Percentiles rank a stretch among this genome's conserved stretches.
These are phyloP conservation scores for Alaudala cheleensis DNA, from an alignment of 2,113 vertebrate species.

Conservation along the genomic window DNA sequence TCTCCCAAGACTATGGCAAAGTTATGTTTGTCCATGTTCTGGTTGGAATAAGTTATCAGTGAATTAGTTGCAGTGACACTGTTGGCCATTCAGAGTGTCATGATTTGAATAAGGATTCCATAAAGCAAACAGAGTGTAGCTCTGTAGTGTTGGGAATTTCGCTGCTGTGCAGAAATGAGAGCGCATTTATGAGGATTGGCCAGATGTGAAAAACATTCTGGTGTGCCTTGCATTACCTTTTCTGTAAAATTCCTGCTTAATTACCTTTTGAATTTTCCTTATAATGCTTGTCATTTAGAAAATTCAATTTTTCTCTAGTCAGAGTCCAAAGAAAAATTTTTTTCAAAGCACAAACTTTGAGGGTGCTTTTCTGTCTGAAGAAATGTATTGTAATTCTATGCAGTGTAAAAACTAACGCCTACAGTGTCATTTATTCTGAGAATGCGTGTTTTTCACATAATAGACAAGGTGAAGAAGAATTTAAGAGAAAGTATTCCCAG, in stretches of 20 bases:
- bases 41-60: neutral
- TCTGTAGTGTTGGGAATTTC: neutral
- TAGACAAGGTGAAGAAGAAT: conserved; percentile 22
- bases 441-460: conserved; percentile 25
- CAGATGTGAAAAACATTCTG: neutral
- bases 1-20: neutral
- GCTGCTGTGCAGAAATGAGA: neutral
- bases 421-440: conserved; percentile 16
- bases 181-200: neutral
- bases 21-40: neutral
- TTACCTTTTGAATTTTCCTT: neutral
- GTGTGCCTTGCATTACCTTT: neutral
- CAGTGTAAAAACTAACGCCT: neutral
- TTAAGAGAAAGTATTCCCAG: neutral
- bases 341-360: neutral
- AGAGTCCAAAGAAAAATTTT: neutral
- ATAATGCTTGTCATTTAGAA: neutral
- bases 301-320: neutral
- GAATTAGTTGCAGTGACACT: neutral
- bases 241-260: neutral
- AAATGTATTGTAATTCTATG: conserved; percentile 8
- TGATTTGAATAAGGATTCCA: neutral
- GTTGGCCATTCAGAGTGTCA: neutral
- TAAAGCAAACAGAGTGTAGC: neutral
- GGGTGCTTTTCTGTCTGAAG: neutral